Conservation (phyloP, 2,113 vertebrate genomes). For the Lampris incognitus region DNA sequence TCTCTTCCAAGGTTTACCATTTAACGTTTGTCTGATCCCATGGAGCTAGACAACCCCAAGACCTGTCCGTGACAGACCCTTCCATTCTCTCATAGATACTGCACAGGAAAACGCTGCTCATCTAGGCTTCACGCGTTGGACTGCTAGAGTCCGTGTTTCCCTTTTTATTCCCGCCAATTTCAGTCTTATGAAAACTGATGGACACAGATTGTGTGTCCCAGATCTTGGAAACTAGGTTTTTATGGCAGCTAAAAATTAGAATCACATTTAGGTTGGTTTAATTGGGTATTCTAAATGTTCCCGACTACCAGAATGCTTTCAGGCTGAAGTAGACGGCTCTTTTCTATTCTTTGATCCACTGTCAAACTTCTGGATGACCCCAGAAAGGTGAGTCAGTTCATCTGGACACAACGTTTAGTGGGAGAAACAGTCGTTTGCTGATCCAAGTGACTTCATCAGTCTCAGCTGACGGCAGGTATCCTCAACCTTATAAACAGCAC, state of each 20-base stretch:
- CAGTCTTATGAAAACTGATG: neutral
- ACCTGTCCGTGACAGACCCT: conserved; percentile 55
- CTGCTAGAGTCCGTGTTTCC: neutral
- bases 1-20: conserved; percentile 71
- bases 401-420: too few species aligned
- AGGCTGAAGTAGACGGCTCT: neutral
- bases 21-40: conserved; percentile 71
- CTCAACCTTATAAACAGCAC: too few species aligned
- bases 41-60: conserved; percentile 63
- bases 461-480: too few species aligned
- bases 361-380: too few species aligned
- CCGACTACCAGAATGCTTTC: neutral
- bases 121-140: conserved; percentile 13
- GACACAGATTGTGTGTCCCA: conserved; percentile 12
- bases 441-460: too few species aligned
- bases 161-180: conserved; percentile 5
- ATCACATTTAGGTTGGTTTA: neutral
- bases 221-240: neutral
- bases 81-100: conserved; percentile 53
- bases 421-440: too few species aligned
- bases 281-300: neutral
- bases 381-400: too few species aligned
- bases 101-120: conserved; percentile 12
- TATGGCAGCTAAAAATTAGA: neutral
- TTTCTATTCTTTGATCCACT: too few species aligned